Evolutionary conservation across 2,888 invertebrate genomes (phyloP).

Genomic region (Bellardia bayeri): DNA sequence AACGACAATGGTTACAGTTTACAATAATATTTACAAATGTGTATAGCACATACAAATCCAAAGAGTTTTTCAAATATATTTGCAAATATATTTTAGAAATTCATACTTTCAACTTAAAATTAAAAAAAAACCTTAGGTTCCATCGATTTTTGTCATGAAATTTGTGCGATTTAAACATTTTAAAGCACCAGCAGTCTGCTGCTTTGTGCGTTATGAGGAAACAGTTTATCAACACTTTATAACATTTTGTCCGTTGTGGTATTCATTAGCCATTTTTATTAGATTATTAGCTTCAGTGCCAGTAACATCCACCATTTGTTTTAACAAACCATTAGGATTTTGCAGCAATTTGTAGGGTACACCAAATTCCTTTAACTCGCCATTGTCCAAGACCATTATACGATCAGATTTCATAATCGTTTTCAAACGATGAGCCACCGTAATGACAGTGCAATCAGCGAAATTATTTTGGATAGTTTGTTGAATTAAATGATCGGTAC

Average conservation of each 20-base stretch:
- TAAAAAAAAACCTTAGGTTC: too few relatives aligned
- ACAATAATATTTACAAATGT: too few relatives aligned
- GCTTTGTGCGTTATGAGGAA: too few relatives aligned
- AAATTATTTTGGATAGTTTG: slow-evolving; percentile 92
- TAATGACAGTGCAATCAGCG: slow-evolving; percentile 92
- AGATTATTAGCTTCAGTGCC: slow-evolving; percentile 84
- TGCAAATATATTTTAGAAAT: too few relatives aligned
- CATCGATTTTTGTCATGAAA: too few relatives aligned
- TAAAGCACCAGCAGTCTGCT: too few relatives aligned
- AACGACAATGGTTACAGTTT: too few relatives aligned
- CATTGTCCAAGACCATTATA: slow-evolving; percentile 94
- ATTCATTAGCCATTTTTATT: slow-evolving; percentile 84
- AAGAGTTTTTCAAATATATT: too few relatives aligned
- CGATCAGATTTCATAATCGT: slow-evolving; percentile 97
- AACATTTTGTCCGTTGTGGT: slow-evolving; percentile 75
- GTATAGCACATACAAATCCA: too few relatives aligned
- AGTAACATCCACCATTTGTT: slow-evolving; percentile 89
- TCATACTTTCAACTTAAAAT: too few relatives aligned
- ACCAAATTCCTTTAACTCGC: slow-evolving; percentile 90
- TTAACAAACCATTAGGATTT: slow-evolving; percentile 86
- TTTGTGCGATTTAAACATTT: too few relatives aligned
- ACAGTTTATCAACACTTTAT: too few relatives aligned
- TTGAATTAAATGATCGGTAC: slow-evolving; percentile 93
- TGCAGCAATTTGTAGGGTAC: slow-evolving; percentile 88
- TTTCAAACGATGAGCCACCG: slow-evolving; percentile 95